Percentiles rank a stretch among this genome's conserved stretches.
phyloP scores from a whole-genome alignment of 2,113 vertebrate species.

The Potamarius usumacintae region DNA sequence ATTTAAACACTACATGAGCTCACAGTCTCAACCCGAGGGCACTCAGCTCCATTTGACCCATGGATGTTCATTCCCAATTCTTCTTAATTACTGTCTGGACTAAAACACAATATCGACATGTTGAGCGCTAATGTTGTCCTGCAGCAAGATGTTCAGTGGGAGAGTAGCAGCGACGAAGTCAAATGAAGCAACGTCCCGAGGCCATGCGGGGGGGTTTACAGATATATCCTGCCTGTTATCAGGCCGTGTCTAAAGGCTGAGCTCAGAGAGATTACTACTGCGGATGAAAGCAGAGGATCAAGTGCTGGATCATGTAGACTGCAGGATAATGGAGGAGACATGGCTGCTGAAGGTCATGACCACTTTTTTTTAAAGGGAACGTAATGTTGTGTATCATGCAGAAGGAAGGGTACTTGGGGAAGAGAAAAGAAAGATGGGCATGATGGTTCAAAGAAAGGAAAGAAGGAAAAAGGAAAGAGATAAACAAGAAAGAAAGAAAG shows the following conservation, averaged over 20 bases:
- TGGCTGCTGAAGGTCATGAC: background rate
- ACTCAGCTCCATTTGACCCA: background rate
- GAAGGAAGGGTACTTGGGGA: background rate
- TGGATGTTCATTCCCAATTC: slow-evolving; percentile 4
- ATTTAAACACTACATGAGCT: background rate
- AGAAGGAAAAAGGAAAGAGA: background rate
- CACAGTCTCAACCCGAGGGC: background rate
- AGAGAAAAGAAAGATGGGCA: background rate
- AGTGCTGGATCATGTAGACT: slow-evolving; percentile 9
- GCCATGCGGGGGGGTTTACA: background rate
- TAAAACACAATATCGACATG: slow-evolving; percentile 29
- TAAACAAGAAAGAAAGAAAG: background rate
- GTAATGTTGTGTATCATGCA: background rate
- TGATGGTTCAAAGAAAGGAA: background rate
- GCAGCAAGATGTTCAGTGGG: slow-evolving; percentile 18
- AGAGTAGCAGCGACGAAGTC: slow-evolving; percentile 2
- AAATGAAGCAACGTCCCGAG: slow-evolving; percentile 21
- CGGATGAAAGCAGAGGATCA: background rate
- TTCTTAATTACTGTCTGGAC: slow-evolving; percentile 43
- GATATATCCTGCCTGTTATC: slow-evolving; percentile 30
- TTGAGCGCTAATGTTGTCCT: slow-evolving; percentile 30
- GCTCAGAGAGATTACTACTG: slow-evolving; percentile 24
- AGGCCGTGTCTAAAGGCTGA: slow-evolving; percentile 4
- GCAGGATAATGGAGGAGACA: background rate
- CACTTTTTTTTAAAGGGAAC: background rate